A percentile compares a stretch with the other conserved stretches of the same genome.
Evolutionary conservation across 2,888 invertebrate species (phyloP).

Genomic region (Lutraria lutraria): DNA sequence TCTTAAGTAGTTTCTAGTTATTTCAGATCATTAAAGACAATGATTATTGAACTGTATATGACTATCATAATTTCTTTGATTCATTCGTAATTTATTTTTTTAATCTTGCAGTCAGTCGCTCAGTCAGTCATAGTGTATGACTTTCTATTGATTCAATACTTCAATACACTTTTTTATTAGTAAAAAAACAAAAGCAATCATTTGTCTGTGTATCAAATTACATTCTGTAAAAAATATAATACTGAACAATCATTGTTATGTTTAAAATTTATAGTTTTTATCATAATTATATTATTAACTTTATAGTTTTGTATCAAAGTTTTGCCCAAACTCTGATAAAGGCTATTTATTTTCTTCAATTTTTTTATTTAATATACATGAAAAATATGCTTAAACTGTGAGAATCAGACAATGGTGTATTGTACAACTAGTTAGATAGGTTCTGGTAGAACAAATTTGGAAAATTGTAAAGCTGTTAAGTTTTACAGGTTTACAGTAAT

Average conservation of each 20-base stretch:
- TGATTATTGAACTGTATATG: too few relatives aligned
- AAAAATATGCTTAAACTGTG: too few relatives aligned
- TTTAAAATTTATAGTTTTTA: background rate
- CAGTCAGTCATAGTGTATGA: background rate
- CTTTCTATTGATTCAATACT: too few relatives aligned
- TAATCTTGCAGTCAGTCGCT: background rate
- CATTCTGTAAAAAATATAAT: background rate
- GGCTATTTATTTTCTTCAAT: too few relatives aligned
- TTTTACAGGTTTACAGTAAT: background rate
- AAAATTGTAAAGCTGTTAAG: background rate
- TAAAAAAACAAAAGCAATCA: slow-evolving; percentile 4
- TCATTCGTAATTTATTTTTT: too few relatives aligned
- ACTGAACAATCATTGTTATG: background rate
- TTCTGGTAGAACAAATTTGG: background rate
- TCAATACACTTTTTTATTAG: background rate
- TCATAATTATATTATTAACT: background rate
- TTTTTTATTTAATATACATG: too few relatives aligned
- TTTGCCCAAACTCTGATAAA: too few relatives aligned
- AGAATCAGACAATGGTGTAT: too few relatives aligned
- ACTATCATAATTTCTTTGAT: too few relatives aligned
- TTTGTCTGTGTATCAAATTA: background rate
- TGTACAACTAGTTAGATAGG: background rate
- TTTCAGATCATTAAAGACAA: too few relatives aligned
- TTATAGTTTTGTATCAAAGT: background rate
- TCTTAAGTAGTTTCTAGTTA: too few relatives aligned